Evolutionary conservation across 2,797 vertebrate species (phyloP).

Genomic region (Parambassis ranga): DNA sequence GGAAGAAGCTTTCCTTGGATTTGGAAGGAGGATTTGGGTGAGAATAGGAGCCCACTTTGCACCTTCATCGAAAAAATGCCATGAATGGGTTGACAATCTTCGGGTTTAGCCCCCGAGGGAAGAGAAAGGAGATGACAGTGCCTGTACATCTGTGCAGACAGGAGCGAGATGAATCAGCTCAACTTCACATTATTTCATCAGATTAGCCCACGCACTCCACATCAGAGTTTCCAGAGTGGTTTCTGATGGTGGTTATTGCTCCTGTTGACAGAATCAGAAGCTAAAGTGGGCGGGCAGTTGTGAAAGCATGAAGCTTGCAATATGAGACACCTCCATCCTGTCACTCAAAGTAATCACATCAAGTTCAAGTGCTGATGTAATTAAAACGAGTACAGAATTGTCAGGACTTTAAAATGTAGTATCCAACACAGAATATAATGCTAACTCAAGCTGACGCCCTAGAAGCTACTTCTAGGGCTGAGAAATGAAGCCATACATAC

Average conservation of each 20-base stretch:
- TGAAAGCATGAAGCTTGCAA: too few species aligned
- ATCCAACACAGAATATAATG: too few species aligned
- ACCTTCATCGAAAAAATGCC: slow-evolving; percentile 57
- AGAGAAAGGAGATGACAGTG: neutral
- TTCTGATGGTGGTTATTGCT: neutral
- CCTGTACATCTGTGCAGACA: slow-evolving; percentile 36
- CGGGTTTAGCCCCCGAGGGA: slow-evolving; percentile 28
- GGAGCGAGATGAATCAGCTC: neutral
- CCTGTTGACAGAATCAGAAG: too few species aligned
- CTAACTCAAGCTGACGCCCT: too few species aligned
- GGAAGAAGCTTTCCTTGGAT: slow-evolving; percentile 68
- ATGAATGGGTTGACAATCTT: slow-evolving; percentile 30
- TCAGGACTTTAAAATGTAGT: too few species aligned
- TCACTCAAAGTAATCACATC: too few species aligned
- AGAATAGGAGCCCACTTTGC: slow-evolving; percentile 69
- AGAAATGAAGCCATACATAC: too few species aligned
- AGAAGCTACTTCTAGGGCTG: too few species aligned
- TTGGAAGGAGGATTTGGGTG: slow-evolving; percentile 69
- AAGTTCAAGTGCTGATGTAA: too few species aligned
- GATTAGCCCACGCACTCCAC: neutral
- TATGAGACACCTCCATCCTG: too few species aligned
- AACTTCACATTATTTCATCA: neutral
- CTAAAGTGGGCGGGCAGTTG: too few species aligned
- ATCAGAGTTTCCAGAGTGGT: neutral
- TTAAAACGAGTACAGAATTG: too few species aligned